phyloP scores from a whole-genome alignment of 2,888 invertebrate genomes.

The Pterostichus niger region DNA sequence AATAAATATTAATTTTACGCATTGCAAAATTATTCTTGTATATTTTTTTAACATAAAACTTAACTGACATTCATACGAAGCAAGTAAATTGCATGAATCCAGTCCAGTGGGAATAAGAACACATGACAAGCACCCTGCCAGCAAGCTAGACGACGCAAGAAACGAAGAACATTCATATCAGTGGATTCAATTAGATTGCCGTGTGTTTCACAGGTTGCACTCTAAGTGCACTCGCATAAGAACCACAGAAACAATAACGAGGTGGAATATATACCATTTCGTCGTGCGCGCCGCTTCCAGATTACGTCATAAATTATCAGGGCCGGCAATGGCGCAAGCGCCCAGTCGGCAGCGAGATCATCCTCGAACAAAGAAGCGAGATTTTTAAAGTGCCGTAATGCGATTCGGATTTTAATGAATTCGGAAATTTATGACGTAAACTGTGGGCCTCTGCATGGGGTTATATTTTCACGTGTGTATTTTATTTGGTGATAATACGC shows the following conservation, averaged over 20 bases:
- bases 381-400: conserved; percentile 64
- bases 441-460: conserved; percentile 13
- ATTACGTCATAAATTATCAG: conserved; percentile 65
- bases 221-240: conserved; percentile 63
- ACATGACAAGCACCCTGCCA: conserved; percentile 12
- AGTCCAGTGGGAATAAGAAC: conserved; percentile 2
- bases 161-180: conserved; percentile 50
- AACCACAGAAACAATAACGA: conserved; percentile 66
- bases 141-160: conserved; percentile 27
- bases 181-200: conserved; percentile 59
- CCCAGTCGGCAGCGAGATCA: conserved; percentile 33
- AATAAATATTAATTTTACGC: no score
- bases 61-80: no score
- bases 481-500: conserved; percentile 38
- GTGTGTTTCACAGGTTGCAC: conserved; percentile 64
- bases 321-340: conserved; percentile 1
- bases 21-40: no score
- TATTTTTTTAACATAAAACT: no score
- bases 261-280: conserved; percentile 53
- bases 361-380: conserved; percentile 59
- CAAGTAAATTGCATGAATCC: conserved; percentile 9
- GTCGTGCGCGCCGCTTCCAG: conserved; percentile 29
- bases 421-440: conserved; percentile 58
- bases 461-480: conserved; percentile 44
- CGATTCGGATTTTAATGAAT: conserved; percentile 66